Percentiles rank a stretch among this genome's conserved stretches.
Conservation (phyloP, 2,888 invertebrate species). For the Lasius fuliginosus region DNA sequence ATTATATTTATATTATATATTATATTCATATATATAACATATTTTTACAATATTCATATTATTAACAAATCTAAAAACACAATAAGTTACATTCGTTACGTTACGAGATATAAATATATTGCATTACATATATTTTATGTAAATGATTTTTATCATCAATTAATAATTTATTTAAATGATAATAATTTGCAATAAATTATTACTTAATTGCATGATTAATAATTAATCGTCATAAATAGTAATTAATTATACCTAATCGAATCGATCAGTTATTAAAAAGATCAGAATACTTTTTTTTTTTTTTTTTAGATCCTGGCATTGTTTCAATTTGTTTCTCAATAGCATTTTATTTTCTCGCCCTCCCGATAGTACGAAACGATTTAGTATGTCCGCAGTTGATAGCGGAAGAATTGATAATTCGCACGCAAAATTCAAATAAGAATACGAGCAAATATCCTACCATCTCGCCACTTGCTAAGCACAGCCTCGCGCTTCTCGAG, state of each 20-base stretch:
- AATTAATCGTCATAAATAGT: not conserved
- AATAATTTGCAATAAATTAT: not conserved
- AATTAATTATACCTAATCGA: not conserved
- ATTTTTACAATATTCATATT: not conserved
- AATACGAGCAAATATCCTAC: constrained; percentile 81
- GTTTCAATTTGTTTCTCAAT: not conserved
- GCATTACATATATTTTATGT: not conserved
- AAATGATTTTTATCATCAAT: not conserved
- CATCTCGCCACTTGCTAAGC: constrained; percentile 87
- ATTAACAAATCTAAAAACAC: not conserved
- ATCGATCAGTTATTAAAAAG: not conserved
- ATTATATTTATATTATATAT: not conserved
- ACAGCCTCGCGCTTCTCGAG: constrained; percentile 87
- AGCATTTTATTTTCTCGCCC: not conserved
- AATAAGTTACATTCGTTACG: not conserved
- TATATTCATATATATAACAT: not conserved
- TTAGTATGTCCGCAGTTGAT: not conserved
- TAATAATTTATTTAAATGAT: not conserved
- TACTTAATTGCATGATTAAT: not conserved
- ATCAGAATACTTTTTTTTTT: not conserved
- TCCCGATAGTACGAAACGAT: not conserved
- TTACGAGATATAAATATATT: not conserved
- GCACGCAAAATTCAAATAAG: constrained; percentile 7
- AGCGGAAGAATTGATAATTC: not conserved
- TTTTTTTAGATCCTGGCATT: not conserved